Evolutionary conservation across 2,888 invertebrate genomes (phyloP).

Genomic region (Euplexia lucipara): DNA sequence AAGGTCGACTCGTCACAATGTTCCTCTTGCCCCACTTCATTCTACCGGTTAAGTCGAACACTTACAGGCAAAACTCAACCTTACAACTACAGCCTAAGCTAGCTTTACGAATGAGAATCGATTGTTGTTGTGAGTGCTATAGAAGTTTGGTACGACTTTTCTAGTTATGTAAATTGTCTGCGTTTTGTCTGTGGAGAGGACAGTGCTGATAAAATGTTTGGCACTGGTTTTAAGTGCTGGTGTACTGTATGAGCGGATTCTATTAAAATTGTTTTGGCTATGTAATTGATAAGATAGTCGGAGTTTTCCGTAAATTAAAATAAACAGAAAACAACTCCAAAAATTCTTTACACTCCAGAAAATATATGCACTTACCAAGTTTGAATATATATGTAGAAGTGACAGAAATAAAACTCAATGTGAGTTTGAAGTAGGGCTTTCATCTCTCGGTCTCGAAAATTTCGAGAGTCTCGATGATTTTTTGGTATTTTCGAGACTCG

Average conservation of each 20-base stretch:
- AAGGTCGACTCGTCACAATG: constrained; percentile 75
- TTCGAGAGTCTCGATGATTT: too few relatives aligned
- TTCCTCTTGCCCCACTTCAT: constrained; percentile 63
- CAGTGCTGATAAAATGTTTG: constrained; percentile 12
- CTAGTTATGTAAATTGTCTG: constrained; percentile 75
- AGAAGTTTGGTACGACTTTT: constrained; percentile 41
- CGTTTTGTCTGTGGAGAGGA: constrained; percentile 55
- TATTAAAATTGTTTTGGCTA: background rate
- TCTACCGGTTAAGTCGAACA: constrained; percentile 44
- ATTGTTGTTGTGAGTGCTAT: constrained; percentile 14
- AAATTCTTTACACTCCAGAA: too few relatives aligned
- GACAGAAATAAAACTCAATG: too few relatives aligned
- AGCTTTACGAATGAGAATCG: constrained; percentile 26
- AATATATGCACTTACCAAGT: too few relatives aligned
- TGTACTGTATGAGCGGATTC: background rate
- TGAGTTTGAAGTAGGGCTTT: too few relatives aligned
- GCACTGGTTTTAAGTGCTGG: background rate
- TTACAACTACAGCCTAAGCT: constrained; percentile 15
- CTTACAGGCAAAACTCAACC: constrained; percentile 41
- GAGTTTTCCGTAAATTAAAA: too few relatives aligned
- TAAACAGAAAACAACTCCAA: too few relatives aligned
- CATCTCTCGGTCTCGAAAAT: too few relatives aligned
- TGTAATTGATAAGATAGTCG: background rate
- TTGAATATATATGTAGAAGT: too few relatives aligned
- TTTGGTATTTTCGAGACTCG: too few relatives aligned